Evolutionary conservation across 2,797 vertebrate species (phyloP).

Genomic region (Molossus alvarezi): DNA sequence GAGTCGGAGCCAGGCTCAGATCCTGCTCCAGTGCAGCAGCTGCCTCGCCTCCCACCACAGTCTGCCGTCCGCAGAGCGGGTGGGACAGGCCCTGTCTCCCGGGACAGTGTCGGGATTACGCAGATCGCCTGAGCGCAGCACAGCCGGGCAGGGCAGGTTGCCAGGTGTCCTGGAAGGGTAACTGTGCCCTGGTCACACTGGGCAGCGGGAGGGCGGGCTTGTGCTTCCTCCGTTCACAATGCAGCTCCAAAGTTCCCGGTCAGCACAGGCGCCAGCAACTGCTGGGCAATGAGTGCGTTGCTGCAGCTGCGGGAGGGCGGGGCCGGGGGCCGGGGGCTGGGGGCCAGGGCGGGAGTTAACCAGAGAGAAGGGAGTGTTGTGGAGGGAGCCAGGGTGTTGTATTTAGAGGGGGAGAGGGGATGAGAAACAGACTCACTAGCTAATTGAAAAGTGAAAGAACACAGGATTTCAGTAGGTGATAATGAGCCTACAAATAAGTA

Average conservation of each 20-base stretch:
- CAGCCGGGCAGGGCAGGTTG: neutral
- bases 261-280: too few species aligned
- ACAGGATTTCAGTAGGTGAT: neutral
- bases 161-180: neutral
- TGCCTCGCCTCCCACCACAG: neutral
- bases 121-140: neutral
- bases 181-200: neutral
- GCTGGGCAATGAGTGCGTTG: rapidly evolving
- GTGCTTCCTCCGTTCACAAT: neutral
- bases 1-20: neutral
- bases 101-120: neutral
- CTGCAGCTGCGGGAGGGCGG: too few species aligned
- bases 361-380: neutral
- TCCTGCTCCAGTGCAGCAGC: rapidly evolving
- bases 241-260: neutral
- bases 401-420: neutral
- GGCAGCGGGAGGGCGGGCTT: neutral
- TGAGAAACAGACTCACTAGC: neutral
- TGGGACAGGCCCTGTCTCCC: neutral
- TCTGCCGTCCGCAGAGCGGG: neutral
- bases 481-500: neutral
- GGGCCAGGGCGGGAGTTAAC: neutral
- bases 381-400: neutral
- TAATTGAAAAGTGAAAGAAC: neutral
- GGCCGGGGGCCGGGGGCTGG: too few species aligned